Evolutionary conservation across 2,888 invertebrate species (phyloP), one percentile per base, ranked within the genome.

Genomic region (Zaprionus lineosus): DNA sequence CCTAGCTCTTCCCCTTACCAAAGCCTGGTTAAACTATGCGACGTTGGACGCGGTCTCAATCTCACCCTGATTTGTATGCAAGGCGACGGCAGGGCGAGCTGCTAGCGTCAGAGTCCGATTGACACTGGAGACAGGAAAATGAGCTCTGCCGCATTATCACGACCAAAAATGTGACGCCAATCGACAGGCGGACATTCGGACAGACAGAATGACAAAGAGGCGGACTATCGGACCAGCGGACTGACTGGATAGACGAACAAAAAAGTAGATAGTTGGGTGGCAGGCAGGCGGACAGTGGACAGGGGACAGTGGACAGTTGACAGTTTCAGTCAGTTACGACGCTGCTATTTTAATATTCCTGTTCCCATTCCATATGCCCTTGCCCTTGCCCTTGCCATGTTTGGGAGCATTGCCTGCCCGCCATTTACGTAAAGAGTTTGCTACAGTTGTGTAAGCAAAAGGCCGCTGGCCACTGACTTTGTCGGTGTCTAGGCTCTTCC

Each of bases 111-210:
- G 53, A 53, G 55, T 53, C 60, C 52, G 76, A 71, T 66, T 84
- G 83, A 84, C 83, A 83, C 71, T 74, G 74, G 72, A 77, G 84
- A 84, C 83, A 84, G 83, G 84, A 83, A 83, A 78, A 84, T 84
- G 74, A 77, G 84, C 74, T 70, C 39, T 66, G 58, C 71, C 59
- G 67, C 82, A 81, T 84, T 81, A 77, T 84, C 77, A 69, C 67
- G 63, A 64, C 84, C 84, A 78, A 84, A 78, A 78, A 84, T 84
- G 77, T 78, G 82, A 77, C 84, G 77, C 60, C 74, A 77, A 77
- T 70, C 58, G 68, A 44, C 53, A 59, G 33, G 21, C 24, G 7
- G 43, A 33, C 48, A 28, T 37, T 8, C 34, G 3, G 19, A 29
- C 18, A 14, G 41, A 11, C 18, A 26, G 40, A 14, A 28, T 14